A percentile compares a stretch with the other conserved stretches of the same genome.
These are phyloP conservation scores for Hemitrygon akajei DNA, from an alignment of 2,797 vertebrate species.

Conservation along the genomic window DNA sequence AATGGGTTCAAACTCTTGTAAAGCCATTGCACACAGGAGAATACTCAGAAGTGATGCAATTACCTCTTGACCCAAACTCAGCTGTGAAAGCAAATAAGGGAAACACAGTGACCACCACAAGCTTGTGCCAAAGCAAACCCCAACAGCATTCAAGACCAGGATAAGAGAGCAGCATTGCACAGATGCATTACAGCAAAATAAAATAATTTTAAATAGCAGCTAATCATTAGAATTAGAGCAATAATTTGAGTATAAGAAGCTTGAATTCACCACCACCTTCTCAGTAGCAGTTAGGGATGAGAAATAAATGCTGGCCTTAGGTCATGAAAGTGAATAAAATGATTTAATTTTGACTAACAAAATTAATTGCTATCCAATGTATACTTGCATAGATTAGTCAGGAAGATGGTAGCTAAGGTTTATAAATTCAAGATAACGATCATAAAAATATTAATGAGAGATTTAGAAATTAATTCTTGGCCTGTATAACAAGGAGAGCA, in stretches of 20 bases:
- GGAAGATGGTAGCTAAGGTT: neutral
- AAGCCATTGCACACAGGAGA: neutral
- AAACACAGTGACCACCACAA: neutral
- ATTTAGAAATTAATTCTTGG: neutral
- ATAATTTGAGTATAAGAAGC: neutral
- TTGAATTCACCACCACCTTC: neutral
- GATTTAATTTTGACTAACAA: neutral
- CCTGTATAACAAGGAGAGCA: neutral
- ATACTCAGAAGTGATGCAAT: neutral
- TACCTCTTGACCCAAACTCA: neutral
- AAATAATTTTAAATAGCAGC: neutral
- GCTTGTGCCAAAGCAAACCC: neutral
- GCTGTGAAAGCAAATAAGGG: neutral
- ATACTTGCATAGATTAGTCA: neutral
- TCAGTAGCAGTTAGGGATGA: too few species aligned
- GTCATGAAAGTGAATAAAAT: too few species aligned
- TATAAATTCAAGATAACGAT: neutral
- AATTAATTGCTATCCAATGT: neutral
- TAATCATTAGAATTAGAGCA: neutral
- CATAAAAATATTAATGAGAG: neutral
- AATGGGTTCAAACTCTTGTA: neutral
- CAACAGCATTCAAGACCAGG: neutral
- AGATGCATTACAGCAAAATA: neutral
- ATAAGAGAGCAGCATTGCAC: neutral
- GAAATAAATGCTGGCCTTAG: too few species aligned